Base-by-base conservation (phyloP, 1,140 invertebrate species). In the Drosophila sturtevanti region DNA sequence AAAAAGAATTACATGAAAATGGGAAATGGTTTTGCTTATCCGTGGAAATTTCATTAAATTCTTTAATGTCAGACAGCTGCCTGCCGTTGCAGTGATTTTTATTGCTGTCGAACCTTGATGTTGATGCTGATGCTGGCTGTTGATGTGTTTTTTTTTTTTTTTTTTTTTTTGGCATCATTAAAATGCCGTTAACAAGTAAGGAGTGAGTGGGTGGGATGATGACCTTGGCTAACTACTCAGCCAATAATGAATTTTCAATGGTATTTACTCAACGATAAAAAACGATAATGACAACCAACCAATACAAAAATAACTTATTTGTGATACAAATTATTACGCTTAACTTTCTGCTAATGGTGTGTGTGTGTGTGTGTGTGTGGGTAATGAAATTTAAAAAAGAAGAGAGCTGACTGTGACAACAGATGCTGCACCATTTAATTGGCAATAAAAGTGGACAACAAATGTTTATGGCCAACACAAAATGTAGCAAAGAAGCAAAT, bases 381-480 rank as follows among this genome's bases (percentile, higher is more conserved):
- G 59, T 37, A 85, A 70, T 65, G 48, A 64, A 72, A 77, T 68
- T 69, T 63, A 63, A 65, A 76, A 27, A 9, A 59, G 18, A 48
- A 38, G 0, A 10, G 48, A 27, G 60, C 24, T 41, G 67, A 68
- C 35, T 60, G 48, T 38, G 37, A 79, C 27, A 74, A 34, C 64
- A 87, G 74, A 71, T 78, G 76, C 68, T 81, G 68, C 63, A 73
- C 65, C 63, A 73, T 81, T 89, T 89, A 89, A 90, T 89, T 85
- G 81, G 56, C 80, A 89, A 89, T 89, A 80, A 89, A 89, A 89
- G 74, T 77, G 84, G 68, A 68, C 84, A 84, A 68, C 76, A 73
- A 82, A 77, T 71, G 75, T 63, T 59, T 58, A 35, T 56, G 52
- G 55, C 27, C 52, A 68, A 61, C 41, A 63, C 51, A 41, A 41